Evolutionary conservation across 2,888 invertebrate species (phyloP).

Genomic region (Cremastinae sp.): DNA sequence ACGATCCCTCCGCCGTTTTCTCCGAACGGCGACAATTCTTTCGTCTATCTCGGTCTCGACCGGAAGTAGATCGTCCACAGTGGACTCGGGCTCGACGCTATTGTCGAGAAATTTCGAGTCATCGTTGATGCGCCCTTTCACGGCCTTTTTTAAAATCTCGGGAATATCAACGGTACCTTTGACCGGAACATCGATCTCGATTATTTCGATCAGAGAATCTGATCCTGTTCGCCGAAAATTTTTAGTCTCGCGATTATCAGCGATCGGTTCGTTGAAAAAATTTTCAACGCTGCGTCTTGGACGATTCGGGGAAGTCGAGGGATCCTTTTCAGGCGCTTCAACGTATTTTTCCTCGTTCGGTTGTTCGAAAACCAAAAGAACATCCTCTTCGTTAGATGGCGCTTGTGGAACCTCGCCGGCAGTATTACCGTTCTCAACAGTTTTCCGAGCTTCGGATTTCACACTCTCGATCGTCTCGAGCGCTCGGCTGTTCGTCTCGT

Average conservation of each 20-base stretch:
- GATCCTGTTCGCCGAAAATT: slow-evolving; percentile 72
- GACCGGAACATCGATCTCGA: slow-evolving; percentile 74
- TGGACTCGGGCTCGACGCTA: slow-evolving; percentile 45
- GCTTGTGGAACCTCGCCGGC: too few species aligned
- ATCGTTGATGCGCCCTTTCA: slow-evolving; percentile 54
- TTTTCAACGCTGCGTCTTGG: slow-evolving; percentile 67
- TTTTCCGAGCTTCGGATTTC: not conserved
- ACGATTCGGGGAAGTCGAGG: slow-evolving; percentile 60
- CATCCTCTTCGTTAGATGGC: slow-evolving; percentile 45
- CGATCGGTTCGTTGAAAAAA: slow-evolving; percentile 54
- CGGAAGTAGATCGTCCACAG: slow-evolving; percentile 21
- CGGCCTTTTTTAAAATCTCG: slow-evolving; percentile 60
- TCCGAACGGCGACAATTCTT: not conserved
- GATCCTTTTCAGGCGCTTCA: slow-evolving; percentile 49
- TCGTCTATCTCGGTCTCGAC: slow-evolving; percentile 36
- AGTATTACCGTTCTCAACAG: too few species aligned
- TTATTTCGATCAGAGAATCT: slow-evolving; percentile 73
- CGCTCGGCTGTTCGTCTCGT: slow-evolving; percentile 84
- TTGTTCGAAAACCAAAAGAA: slow-evolving; percentile 64
- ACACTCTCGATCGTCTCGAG: slow-evolving; percentile 71
- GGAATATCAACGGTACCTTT: slow-evolving; percentile 65
- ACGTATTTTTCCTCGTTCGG: slow-evolving; percentile 24
- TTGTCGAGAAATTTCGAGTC: slow-evolving; percentile 42
- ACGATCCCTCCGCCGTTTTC: slow-evolving; percentile 56
- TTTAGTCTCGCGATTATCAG: slow-evolving; percentile 59